Evolutionary conservation across 2,888 invertebrate genomes (phyloP).

Genomic region (Alloplasta piceator): DNA sequence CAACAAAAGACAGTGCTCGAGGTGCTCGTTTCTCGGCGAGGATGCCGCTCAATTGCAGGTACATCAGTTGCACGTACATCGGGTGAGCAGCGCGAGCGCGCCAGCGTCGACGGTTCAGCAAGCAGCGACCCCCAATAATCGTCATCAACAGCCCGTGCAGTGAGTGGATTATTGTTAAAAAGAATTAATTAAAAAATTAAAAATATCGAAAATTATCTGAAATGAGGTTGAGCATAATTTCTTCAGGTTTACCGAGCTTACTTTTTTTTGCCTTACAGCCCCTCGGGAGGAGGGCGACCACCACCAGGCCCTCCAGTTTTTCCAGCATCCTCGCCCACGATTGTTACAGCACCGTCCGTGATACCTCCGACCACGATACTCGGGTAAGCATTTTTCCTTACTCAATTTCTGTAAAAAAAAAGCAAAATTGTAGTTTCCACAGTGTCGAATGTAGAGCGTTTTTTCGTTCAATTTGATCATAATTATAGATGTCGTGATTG

Average conservation of each 20-base stretch:
- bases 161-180: conserved; percentile 37
- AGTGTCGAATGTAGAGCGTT: too few species aligned
- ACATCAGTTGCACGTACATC: conserved; percentile 86
- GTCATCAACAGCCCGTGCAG: conserved; percentile 62
- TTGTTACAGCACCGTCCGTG: conserved; percentile 83
- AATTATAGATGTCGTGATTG: too few species aligned
- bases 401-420: not conserved
- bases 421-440: not conserved
- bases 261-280: conserved; percentile 70
- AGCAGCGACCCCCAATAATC: conserved; percentile 60
- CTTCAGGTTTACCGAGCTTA: not conserved
- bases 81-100: conserved; percentile 74
- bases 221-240: not conserved
- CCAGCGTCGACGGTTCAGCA: conserved; percentile 69
- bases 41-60: conserved; percentile 91
- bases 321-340: conserved; percentile 84
- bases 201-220: not conserved
- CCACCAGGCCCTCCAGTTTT: conserved; percentile 82
- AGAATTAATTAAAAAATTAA: too few species aligned
- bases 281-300: conserved; percentile 79
- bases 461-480: too few species aligned
- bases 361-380: conserved; percentile 80
- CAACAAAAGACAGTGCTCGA: conserved; percentile 94
- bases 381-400: conserved; percentile 75
- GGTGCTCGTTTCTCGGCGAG: conserved; percentile 94